Conservation (phyloP, 2,888 invertebrate species). For the Camponotus fellah region DNA sequence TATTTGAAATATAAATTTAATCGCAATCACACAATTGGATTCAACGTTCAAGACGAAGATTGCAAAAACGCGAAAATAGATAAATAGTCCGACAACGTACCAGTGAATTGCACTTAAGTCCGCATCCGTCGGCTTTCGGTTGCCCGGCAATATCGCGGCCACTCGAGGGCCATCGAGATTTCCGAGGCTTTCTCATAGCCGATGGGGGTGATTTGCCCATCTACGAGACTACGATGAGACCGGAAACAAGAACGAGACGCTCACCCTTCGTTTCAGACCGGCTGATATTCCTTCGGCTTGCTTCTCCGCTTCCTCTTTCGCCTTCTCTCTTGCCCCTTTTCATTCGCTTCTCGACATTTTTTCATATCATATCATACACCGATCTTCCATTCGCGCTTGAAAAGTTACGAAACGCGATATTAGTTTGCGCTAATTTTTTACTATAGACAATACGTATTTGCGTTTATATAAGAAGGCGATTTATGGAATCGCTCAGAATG, state of each 20-base stretch:
- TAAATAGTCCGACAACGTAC: conserved; percentile 64
- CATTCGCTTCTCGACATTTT: conserved; percentile 66
- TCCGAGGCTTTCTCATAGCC: conserved; percentile 83
- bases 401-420: conserved; percentile 73
- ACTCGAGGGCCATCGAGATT: conserved; percentile 85
- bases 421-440: conserved; percentile 63
- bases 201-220: conserved; percentile 75
- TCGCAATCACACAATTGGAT: background rate
- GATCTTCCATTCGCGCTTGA: conserved; percentile 64
- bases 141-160: conserved; percentile 85
- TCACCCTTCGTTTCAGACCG: conserved; percentile 56
- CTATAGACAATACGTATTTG: conserved; percentile 1
- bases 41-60: conserved; percentile 63
- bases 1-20: background rate
- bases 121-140: conserved; percentile 75
- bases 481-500: conserved; percentile 5
- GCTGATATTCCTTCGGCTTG: conserved; percentile 75
- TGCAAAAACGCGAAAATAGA: conserved; percentile 71
- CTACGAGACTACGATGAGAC: conserved; percentile 77
- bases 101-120: conserved; percentile 84
- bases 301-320: conserved; percentile 46
- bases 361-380: conserved; percentile 69
- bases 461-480: background rate
- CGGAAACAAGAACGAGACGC: conserved; percentile 73
- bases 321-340: conserved; percentile 53